Conservation (phyloP, 2,888 invertebrate species). For the Drosophila algonquin region DNA sequence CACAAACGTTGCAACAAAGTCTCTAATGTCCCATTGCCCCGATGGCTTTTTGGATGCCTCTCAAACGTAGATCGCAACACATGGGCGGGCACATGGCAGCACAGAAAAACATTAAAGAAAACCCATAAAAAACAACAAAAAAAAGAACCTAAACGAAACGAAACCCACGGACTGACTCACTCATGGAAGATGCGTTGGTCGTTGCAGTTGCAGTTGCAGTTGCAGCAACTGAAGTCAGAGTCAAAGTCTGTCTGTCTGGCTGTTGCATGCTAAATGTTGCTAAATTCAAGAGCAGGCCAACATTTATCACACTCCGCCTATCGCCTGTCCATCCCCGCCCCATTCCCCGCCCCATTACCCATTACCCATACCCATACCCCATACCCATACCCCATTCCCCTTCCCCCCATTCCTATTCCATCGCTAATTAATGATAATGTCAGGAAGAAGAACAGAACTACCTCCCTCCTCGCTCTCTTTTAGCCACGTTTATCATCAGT, state of each 20-base stretch:
- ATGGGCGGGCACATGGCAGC: conserved; percentile 60
- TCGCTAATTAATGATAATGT: conserved; percentile 52
- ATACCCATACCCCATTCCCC: neutral
- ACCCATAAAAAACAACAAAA: conserved; percentile 36
- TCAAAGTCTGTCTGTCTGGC: conserved; percentile 33
- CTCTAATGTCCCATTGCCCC: neutral
- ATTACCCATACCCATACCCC: no score
- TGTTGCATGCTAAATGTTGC: conserved; percentile 72
- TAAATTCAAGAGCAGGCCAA: conserved; percentile 45
- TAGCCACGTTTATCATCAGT: conserved; percentile 59
- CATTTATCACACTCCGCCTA: conserved; percentile 49
- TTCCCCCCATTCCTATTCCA: neutral
- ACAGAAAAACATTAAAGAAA: conserved; percentile 49
- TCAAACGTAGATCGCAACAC: conserved; percentile 40
- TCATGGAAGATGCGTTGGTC: conserved; percentile 63
- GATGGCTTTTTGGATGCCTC: neutral
- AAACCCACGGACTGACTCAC: conserved; percentile 61
- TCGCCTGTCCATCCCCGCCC: conserved; percentile 13
- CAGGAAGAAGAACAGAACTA: conserved; percentile 29
- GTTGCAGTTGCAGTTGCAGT: conserved; percentile 27
- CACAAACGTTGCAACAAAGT: neutral
- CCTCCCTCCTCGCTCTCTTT: neutral
- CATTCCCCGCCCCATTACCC: conserved; percentile 16
- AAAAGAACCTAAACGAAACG: neutral
- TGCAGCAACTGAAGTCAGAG: neutral